A percentile compares a stretch with the other conserved stretches of the same genome.
These are phyloP conservation scores for Aphelinus certus DNA, from an alignment of 1,140 invertebrate species.

Conservation along the genomic window DNA sequence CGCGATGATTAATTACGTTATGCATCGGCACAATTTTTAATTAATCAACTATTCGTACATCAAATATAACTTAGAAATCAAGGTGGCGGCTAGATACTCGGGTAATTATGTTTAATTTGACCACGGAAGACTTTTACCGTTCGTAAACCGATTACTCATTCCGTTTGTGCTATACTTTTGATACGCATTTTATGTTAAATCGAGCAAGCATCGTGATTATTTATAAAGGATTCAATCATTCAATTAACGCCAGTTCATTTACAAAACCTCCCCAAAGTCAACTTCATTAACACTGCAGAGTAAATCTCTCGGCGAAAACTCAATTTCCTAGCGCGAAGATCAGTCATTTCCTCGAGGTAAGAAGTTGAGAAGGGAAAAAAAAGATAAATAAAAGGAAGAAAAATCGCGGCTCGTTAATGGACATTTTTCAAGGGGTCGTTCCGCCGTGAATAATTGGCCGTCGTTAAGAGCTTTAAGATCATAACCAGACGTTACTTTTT, in stretches of 20 bases:
- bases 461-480: conserved; percentile 50
- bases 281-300: conserved; percentile 32
- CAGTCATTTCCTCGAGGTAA: conserved; percentile 32
- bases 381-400: conserved; percentile 35
- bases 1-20: too few relatives aligned
- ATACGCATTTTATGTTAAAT: too few relatives aligned
- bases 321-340: conserved; percentile 39
- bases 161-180: too few relatives aligned
- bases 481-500: conserved; percentile 36
- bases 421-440: conserved; percentile 44
- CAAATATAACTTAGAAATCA: too few relatives aligned
- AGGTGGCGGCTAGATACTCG: too few relatives aligned
- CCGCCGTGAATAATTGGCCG: conserved; percentile 53
- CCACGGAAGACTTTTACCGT: too few relatives aligned
- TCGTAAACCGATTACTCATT: too few relatives aligned
- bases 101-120: too few relatives aligned
- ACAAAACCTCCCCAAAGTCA: conserved; percentile 17
- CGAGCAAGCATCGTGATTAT: too few relatives aligned
- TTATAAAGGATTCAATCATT: conserved; percentile 17
- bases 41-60: too few relatives aligned
- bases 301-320: conserved; percentile 32
- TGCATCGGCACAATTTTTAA: too few relatives aligned
- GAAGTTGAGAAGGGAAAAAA: background rate
- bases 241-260: conserved; percentile 22
- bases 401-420: conserved; percentile 48